Base-by-base conservation (phyloP, 2,888 invertebrate genomes). In the Caprella mutica region DNA sequence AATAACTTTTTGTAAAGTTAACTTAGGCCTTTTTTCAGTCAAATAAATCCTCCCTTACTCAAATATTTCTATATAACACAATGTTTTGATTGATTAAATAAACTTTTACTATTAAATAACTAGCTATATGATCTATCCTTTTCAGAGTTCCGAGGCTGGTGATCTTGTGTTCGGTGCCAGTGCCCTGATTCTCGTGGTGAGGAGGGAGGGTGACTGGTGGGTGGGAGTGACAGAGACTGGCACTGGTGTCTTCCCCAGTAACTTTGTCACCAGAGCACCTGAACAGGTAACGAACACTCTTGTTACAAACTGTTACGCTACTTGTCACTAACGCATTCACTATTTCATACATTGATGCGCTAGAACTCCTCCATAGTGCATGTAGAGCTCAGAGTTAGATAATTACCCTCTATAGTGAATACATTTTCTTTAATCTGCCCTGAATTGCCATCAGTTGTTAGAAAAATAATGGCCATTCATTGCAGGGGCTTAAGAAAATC, bases 131-230 rank as follows among this genome's bases (percentile, higher is more conserved):
- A 27, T 35, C 24, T 26, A 23, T 17, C 5, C 27, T 50, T 21
- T 30, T 40, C 55, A 83, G 55, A 92, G 93, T 0, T 75, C 79
- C 5, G 97, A 97, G 73, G 77, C 84, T 0, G 94, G 93, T 0
- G 98, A 98, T 77, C 77, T 98, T 59, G 83, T 78, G 59, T 96
- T 96, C 74, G 84, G 85, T 66, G 78, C 78, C 65, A 81, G 93
- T 0, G 96, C 96, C 73, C 77, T 85, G 67, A 85, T 98, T 58
- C 79, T 82, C 67, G 93, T 98, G 1, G 80, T 82, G 38, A 84
- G 90, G 65, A 83, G 86, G 64, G 93, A 96, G 61, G 96, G 93
- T 0, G 96, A 97, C 71, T 98, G 97, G 97, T 98, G 97, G 97
- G 94, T 94, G 4, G 97, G 97, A 27, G 81, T 83, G 65, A 80